Evolutionary conservation across 1,140 invertebrate genomes (phyloP), one percentile per base, ranked within the genome.

Genomic region (Rhopalosiphum padi): DNA sequence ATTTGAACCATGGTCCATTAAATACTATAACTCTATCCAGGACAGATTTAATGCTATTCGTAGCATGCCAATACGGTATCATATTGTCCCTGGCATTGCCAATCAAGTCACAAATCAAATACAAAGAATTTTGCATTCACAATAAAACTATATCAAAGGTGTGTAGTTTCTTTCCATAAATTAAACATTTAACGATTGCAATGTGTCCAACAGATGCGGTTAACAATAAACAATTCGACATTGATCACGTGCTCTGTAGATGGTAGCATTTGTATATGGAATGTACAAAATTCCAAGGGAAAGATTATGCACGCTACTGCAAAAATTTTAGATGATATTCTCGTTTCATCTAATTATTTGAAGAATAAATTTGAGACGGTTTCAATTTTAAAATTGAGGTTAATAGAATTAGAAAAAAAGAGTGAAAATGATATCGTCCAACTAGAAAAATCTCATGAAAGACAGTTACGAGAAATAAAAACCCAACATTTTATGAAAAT

Each of bases 31-130:
- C 25, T 9, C 43, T 86, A 41, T 86, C 85, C 25, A n/a, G 43
- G 25, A 46, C 85, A 30, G 37, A 86, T 46, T 43, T 30, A 46
- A 46, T 86, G 25, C 21, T 86, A 25, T 86, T 86, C 41, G 25
- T 46, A 15, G 25, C 85, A 0, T 86, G 85, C n/a, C 41, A 86
- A 30, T 30, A 15, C 43, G 85, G 85, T 1, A 25, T 15, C 23
- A 46, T 86, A 46, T 86, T 86, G 25, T 92, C 94, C 83, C 94
- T 86, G 91, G 94, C 94, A 37, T 90, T 94, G 21, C 89, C 55
- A 4, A 53, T 48, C n/a, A 91, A 60, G n/a, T 88, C 46, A 43
- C 48, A 48, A 41, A 35, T 90, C 35, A 83, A 83, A 89, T 85
- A 93, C 43, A 83, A 93, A 88, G 93, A 53, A 55, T 90, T 55